A percentile compares a stretch with the other conserved stretches of the same genome.
Conservation (phyloP, 1,140 invertebrate species). For the Thrips palmi region DNA sequence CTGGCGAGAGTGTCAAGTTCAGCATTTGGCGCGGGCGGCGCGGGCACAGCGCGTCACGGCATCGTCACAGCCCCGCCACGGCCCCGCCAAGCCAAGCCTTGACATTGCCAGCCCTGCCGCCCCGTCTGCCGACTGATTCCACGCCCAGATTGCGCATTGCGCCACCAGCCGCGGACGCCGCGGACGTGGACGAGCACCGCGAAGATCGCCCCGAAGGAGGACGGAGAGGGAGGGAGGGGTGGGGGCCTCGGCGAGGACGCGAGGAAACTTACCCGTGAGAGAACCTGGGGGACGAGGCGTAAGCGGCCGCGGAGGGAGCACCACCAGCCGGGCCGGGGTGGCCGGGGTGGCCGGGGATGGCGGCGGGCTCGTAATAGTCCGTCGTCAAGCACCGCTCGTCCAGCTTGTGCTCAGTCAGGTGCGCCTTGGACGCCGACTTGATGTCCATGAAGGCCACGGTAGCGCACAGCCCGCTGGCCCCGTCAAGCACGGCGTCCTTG, state of each 20-base stretch:
- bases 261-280: not conserved
- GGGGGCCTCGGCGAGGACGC: conserved; percentile 2
- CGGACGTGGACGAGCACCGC: too few relatives aligned
- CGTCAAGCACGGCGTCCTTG: conserved; percentile 24
- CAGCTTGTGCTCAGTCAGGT: conserved; percentile 72
- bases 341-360: conserved; percentile 43
- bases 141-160: too few relatives aligned
- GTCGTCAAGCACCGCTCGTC: conserved; percentile 72
- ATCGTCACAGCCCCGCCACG: too few relatives aligned
- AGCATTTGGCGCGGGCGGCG: too few relatives aligned
- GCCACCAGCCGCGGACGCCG: too few relatives aligned
- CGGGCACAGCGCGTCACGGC: too few relatives aligned
- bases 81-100: too few relatives aligned
- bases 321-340: conserved; percentile 23
- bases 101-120: too few relatives aligned
- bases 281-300: conserved; percentile 11
- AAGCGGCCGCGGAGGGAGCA: conserved; percentile 15
- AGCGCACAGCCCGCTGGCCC: conserved; percentile 34
- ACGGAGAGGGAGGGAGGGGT: conserved; percentile 3
- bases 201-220: conserved; percentile 13
- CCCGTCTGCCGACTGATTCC: too few relatives aligned
- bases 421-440: conserved; percentile 84
- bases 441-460: conserved; percentile 94
- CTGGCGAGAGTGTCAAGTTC: too few relatives aligned
- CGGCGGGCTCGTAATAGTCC: conserved; percentile 79